Percentiles rank a stretch among this genome's conserved stretches.
phyloP scores from a whole-genome alignment of 2,797 vertebrate genomes.

The Sebastes kiyomatsui region DNA sequence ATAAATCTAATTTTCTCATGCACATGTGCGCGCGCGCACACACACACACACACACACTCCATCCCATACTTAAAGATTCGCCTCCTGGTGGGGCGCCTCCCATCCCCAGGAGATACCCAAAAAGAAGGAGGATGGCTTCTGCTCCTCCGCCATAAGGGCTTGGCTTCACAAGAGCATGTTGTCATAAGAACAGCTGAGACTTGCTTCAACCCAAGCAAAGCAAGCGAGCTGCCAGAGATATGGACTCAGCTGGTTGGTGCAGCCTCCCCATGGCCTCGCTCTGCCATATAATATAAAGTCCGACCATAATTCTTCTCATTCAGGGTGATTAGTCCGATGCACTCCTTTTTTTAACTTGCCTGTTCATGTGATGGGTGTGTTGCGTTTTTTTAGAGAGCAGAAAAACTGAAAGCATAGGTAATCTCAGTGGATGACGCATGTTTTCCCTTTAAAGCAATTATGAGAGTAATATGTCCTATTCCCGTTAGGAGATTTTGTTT shows the following conservation, averaged over 20 bases:
- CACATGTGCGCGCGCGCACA: slow-evolving; percentile 25
- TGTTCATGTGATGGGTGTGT: slow-evolving; percentile 77
- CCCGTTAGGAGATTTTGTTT: slow-evolving; percentile 18
- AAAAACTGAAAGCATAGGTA: slow-evolving; percentile 61
- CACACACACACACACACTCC: slow-evolving; percentile 41
- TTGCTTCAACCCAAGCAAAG: slow-evolving; percentile 66
- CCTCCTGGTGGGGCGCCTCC: slow-evolving; percentile 65
- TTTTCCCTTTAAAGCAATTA: slow-evolving; percentile 42
- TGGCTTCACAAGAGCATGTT: slow-evolving; percentile 75
- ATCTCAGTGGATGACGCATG: slow-evolving; percentile 61
- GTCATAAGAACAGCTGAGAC: slow-evolving; percentile 80
- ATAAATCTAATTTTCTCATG: slow-evolving; percentile 40
- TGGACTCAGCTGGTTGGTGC: slow-evolving; percentile 62
- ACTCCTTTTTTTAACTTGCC: slow-evolving; percentile 67
- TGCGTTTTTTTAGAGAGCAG: slow-evolving; percentile 42
- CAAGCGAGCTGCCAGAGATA: slow-evolving; percentile 67
- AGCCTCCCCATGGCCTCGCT: slow-evolving; percentile 52
- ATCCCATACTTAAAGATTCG: slow-evolving; percentile 37
- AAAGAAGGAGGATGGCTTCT: slow-evolving; percentile 67
- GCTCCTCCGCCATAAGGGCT: slow-evolving; percentile 67
- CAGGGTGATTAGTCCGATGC: slow-evolving; percentile 41
- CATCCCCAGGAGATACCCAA: slow-evolving; percentile 66
- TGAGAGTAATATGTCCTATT: slow-evolving; percentile 24
- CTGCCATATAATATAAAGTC: slow-evolving; percentile 43
- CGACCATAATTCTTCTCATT: slow-evolving; percentile 49